A percentile compares a stretch with the other conserved stretches of the same genome.
phyloP scores from a whole-genome alignment of 2,888 invertebrate species.

The Hoplodrina blanda region DNA sequence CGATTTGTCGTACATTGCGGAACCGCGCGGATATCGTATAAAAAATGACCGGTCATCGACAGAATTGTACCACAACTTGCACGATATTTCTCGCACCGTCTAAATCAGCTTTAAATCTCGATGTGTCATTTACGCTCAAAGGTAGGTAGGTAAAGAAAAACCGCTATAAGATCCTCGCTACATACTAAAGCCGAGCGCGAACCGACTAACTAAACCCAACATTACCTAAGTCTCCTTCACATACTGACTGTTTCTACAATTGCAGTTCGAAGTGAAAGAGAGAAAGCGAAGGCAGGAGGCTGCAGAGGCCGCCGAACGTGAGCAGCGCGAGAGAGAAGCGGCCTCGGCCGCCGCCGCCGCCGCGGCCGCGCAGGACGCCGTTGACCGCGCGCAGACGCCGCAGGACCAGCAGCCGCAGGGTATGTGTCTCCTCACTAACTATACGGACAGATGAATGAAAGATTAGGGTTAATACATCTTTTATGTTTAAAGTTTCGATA shows the following conservation, averaged over 20 bases:
- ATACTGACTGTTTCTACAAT: background rate
- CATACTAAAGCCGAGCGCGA: slow-evolving; percentile 50
- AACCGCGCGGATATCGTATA: too few relatives aligned
- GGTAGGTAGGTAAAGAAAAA: too few relatives aligned
- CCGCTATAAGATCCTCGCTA: slow-evolving; percentile 23
- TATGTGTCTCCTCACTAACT: slow-evolving; percentile 45
- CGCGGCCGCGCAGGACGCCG: slow-evolving; percentile 80
- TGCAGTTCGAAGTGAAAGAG: slow-evolving; percentile 99
- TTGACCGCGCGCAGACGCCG: slow-evolving; percentile 82
- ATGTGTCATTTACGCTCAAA: too few relatives aligned
- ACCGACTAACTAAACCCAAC: slow-evolving; percentile 24
- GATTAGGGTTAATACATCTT: background rate
- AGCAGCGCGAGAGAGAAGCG: slow-evolving; percentile 91
- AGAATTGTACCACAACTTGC: too few relatives aligned
- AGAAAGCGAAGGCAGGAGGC: slow-evolving; percentile 96
- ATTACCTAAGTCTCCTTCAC: background rate
- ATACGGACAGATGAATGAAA: background rate
- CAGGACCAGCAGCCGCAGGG: slow-evolving; percentile 81
- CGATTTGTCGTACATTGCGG: too few relatives aligned
- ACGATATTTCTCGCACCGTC: too few relatives aligned
- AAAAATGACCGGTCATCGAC: too few relatives aligned
- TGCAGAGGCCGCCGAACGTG: slow-evolving; percentile 95
- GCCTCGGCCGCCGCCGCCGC: slow-evolving; percentile 85
- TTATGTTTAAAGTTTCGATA: background rate
- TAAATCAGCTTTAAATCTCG: too few relatives aligned